Percentiles rank a stretch among this genome's conserved stretches.
Conservation (phyloP, 1,140 invertebrate species). For the Ectropis grisescens region DNA sequence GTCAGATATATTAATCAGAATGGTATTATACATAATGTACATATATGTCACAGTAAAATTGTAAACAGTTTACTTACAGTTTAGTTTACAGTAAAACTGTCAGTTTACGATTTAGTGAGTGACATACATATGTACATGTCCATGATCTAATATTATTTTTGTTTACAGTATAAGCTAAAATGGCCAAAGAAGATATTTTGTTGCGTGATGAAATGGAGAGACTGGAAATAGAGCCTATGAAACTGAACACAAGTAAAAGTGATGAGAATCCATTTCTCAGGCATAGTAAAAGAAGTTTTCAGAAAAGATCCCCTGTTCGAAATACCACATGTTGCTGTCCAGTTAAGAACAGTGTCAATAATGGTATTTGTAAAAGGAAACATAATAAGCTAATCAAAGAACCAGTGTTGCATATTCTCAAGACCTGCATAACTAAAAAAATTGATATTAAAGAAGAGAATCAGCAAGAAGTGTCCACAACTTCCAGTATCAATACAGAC, state of each 20-base stretch:
- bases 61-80: too few species aligned
- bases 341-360: conserved; percentile 28
- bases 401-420: conserved; percentile 48
- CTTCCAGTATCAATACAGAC: conserved; percentile 19
- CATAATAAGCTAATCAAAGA: conserved; percentile 47
- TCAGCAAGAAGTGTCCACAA: conserved; percentile 11
- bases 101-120: too few species aligned
- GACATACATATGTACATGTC: too few species aligned
- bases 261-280: conserved; percentile 6
- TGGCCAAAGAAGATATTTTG: conserved; percentile 63
- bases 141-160: background rate
- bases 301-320: conserved; percentile 1
- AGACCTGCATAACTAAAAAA: conserved; percentile 16
- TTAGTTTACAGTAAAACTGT: too few species aligned
- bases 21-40: too few species aligned
- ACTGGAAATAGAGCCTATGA: conserved; percentile 65
- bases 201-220: conserved; percentile 62
- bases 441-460: conserved; percentile 24
- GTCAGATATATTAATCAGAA: too few species aligned
- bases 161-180: conserved; percentile 10
- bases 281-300: conserved; percentile 3
- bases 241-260: conserved; percentile 8
- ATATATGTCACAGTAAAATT: too few species aligned
- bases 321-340: background rate
- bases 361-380: conserved; percentile 47